Base-by-base conservation (phyloP, 2,888 invertebrate species). In the Stramonita haemastoma region DNA sequence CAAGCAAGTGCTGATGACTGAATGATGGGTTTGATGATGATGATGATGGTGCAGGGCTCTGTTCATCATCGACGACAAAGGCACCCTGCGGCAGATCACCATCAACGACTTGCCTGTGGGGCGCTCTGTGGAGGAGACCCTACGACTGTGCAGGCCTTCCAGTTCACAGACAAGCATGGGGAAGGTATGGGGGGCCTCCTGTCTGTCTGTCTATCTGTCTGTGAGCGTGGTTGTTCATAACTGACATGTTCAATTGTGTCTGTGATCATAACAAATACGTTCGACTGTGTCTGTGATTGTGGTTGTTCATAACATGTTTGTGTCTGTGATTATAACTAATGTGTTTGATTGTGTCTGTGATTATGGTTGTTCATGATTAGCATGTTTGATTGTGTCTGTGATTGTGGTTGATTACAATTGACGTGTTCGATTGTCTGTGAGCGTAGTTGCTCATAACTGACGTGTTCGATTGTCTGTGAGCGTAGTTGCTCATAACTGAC, bases 61-160 rank as follows among this genome's bases (percentile, higher is more conserved):
- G 22, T 99, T 99, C 97, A 98, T 99, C 96, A 98, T 99, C 95
- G 99, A 99, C 95, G 97, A 97, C 89, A 96, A 97, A 90, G 98
- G 98, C 95, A 97, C 97, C 94, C 97, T 99, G 92, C 97, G 99
- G 0, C 99, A 99, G 97, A 97, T 99, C 95, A 99, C 99, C 91
- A 97, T 99, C 95, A 99, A 99, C 96, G 99, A 99, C 96, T 95
- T 99, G 95, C 99, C 99, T 0, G 99, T 99, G 4, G 99, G 99
- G 90, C 97, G 97, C 83, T 97, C 97, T 1, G 99, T 99, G 0
- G 99, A 99, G 93, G 99, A 99, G 96, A 98, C 98, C 6, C 97
- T 99, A 83, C 97, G 99, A 90, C 97, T 99, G 98, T 99, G 22
- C 99, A 99, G 96, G 99, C 99, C 88, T 99, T 99, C 97, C 98